A percentile compares a stretch with the other conserved stretches of the same genome.
These are phyloP conservation scores for Stercorarius parasiticus DNA, from an alignment of 2,113 vertebrate species.

Conservation along the genomic window DNA sequence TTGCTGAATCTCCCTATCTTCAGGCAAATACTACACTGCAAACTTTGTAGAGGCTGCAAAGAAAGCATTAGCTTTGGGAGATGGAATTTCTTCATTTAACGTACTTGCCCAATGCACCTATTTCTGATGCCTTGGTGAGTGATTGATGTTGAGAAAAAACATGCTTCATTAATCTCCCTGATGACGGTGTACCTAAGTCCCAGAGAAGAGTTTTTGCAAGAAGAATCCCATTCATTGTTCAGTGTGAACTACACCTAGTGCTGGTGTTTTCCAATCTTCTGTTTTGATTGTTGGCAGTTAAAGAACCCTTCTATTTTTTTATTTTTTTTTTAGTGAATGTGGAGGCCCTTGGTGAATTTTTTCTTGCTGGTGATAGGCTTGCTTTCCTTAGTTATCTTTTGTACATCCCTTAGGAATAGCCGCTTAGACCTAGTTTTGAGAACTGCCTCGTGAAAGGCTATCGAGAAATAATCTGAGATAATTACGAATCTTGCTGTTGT, in stretches of 20 bases:
- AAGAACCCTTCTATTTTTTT: not conserved
- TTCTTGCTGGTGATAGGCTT: not conserved
- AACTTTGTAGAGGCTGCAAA: not conserved
- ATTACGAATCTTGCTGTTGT: not conserved
- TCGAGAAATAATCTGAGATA: not conserved
- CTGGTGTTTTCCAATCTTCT: not conserved
- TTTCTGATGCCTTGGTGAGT: not conserved
- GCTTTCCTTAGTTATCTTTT: not conserved
- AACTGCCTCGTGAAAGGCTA: not conserved
- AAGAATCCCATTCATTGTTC: not conserved
- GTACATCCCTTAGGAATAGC: not conserved
- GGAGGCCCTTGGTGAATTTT: not conserved
- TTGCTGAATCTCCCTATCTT: not conserved
- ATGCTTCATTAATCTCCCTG: not conserved
- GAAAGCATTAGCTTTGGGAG: not conserved
- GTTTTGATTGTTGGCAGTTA: not conserved
- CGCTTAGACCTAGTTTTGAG: not conserved
- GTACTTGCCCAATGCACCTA: not conserved
- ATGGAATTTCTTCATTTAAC: not conserved
- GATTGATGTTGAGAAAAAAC: not conserved
- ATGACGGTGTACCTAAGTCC: not conserved
- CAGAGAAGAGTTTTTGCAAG: not conserved
- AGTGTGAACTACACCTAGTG: not conserved
- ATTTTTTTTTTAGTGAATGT: not conserved
- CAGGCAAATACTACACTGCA: not conserved